phyloP scores from a whole-genome alignment of 2,113 vertebrate species.

The Rhagologus leucostigma region DNA sequence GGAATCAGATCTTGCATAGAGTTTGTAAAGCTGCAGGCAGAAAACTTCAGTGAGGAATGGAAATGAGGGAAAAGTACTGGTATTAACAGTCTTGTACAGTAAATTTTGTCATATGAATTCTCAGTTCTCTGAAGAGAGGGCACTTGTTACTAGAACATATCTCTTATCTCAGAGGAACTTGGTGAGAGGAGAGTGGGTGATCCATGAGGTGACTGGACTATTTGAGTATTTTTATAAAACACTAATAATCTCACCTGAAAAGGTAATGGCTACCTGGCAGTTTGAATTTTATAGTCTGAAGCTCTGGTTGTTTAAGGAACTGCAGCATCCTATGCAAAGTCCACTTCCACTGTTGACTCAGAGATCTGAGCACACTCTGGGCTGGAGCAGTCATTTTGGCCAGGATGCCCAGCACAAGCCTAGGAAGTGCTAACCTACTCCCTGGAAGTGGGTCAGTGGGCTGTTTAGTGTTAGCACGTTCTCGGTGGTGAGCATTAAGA shows the following conservation, averaged over 20 bases:
- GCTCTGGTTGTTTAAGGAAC: not conserved
- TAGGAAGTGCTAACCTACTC: not conserved
- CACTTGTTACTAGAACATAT: not conserved
- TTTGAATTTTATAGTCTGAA: not conserved
- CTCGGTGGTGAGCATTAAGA: not conserved
- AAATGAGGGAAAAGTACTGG: not conserved
- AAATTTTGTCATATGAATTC: not conserved
- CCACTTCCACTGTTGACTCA: not conserved
- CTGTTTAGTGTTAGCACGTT: not conserved
- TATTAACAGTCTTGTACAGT: not conserved
- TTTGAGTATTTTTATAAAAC: not conserved
- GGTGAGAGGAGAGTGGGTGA: not conserved
- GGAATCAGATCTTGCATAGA: not conserved
- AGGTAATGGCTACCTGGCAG: not conserved
- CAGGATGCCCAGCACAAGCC: rapidly evolving
- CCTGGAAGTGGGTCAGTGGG: too few relatives aligned
- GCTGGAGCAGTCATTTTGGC: not conserved
- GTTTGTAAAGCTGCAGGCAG: not conserved
- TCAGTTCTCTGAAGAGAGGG: not conserved
- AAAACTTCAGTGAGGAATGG: not conserved
- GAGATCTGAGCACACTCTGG: rapidly evolving
- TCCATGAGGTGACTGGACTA: not conserved
- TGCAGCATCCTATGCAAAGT: not conserved
- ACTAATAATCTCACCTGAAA: not conserved
- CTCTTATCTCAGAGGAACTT: not conserved